A percentile compares a stretch with the other conserved stretches of the same genome.
Evolutionary conservation across 2,888 invertebrate genomes (phyloP).

Genomic region (Aleiodes leptofemur): DNA sequence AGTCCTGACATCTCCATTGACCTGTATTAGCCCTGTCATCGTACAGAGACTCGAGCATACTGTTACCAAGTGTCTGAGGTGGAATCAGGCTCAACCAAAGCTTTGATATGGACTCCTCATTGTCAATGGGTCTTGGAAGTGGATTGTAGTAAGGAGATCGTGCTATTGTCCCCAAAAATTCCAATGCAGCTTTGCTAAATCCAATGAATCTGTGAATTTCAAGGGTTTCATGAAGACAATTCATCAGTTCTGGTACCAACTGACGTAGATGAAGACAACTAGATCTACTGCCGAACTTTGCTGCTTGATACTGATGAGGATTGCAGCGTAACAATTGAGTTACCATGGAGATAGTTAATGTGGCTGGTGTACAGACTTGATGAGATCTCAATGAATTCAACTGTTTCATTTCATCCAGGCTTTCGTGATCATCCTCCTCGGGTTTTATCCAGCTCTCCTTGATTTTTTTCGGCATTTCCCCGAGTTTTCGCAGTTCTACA

Average conservation of each 20-base stretch:
- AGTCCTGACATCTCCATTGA: constrained; percentile 72
- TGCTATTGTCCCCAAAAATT: constrained; percentile 66
- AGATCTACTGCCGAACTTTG: constrained; percentile 57
- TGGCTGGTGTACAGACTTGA: constrained; percentile 68
- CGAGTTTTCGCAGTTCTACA: constrained; percentile 68
- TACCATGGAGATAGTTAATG: constrained; percentile 68
- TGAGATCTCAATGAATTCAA: constrained; percentile 47
- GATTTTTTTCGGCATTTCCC: constrained; percentile 62
- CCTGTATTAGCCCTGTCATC: constrained; percentile 64
- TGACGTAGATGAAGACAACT: constrained; percentile 66
- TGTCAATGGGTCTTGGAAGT: constrained; percentile 61
- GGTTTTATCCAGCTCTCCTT: constrained; percentile 47
- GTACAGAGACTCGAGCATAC: constrained; percentile 69
- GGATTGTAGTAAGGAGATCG: constrained; percentile 65
- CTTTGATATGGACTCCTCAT: constrained; percentile 67
- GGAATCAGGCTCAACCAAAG: constrained; percentile 71
- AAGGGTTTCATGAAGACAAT: constrained; percentile 65
- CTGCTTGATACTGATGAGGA: constrained; percentile 49
- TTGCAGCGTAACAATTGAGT: constrained; percentile 65
- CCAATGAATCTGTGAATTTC: constrained; percentile 67
- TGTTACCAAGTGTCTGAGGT: constrained; percentile 67
- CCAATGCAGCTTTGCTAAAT: constrained; percentile 68
- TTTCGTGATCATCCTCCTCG: constrained; percentile 47
- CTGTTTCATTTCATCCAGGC: constrained; percentile 53
- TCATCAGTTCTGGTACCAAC: constrained; percentile 68